Conservation (phyloP, 2,888 invertebrate species). For the Ochropleura leucogaster region DNA sequence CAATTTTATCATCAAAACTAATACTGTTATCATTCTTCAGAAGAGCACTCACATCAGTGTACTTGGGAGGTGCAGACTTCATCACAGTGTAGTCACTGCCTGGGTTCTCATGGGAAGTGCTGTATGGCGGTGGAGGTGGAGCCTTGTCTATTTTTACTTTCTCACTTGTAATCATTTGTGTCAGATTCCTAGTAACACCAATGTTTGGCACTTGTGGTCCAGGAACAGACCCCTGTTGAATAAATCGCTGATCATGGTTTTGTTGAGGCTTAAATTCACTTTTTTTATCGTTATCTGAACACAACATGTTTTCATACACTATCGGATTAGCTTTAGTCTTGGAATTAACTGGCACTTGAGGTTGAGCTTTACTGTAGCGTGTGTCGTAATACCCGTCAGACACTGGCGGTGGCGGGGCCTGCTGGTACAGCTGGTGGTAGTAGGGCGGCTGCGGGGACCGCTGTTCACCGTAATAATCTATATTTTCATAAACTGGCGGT, state of each 20-base stretch:
- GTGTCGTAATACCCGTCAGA: conserved; percentile 89
- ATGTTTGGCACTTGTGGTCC: conserved; percentile 86
- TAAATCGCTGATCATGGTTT: conserved; percentile 81
- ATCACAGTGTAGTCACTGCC: conserved; percentile 87
- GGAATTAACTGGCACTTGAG: conserved; percentile 93
- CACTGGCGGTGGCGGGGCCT: conserved; percentile 84
- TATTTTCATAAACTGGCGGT: conserved; percentile 94
- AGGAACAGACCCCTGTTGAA: conserved; percentile 85
- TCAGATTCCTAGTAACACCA: conserved; percentile 77
- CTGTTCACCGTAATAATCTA: conserved; percentile 94
- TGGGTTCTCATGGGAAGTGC: conserved; percentile 78
- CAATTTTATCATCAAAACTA: conserved; percentile 85
- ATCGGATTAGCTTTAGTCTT: conserved; percentile 83
- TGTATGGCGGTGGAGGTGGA: conserved; percentile 88
- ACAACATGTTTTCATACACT: conserved; percentile 89
- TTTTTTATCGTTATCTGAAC: conserved; percentile 85
- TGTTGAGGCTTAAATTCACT: conserved; percentile 81
- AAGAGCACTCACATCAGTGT: conserved; percentile 85
- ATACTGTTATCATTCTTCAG: conserved; percentile 82
- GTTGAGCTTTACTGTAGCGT: conserved; percentile 94
- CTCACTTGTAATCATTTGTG: conserved; percentile 80
- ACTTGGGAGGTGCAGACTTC: conserved; percentile 88
- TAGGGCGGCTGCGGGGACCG: conserved; percentile 91
- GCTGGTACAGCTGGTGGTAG: conserved; percentile 90
- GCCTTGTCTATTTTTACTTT: conserved; percentile 89